Base-by-base conservation (phyloP, 2,113 vertebrate species). In the Notarius quadriscutis region DNA sequence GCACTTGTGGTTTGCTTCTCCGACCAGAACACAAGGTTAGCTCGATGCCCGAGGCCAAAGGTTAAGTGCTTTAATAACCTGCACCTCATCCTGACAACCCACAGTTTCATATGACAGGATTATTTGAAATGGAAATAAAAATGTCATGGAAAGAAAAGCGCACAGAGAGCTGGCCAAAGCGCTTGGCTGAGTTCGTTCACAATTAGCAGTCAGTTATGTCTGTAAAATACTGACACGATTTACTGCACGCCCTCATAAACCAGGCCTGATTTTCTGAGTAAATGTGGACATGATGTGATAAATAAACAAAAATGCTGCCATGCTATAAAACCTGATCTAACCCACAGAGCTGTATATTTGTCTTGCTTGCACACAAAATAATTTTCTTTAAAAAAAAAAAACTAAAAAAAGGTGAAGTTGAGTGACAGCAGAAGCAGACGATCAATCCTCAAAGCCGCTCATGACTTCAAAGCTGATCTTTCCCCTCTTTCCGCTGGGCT, bases 361-460 rank as follows among this genome's bases (percentile, higher is more conserved):
- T 1, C 50, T 12, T 17, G 9, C 63, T 60, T 82, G 48, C 17
- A 25, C 7, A 50, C 8, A 15, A 30, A 20, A 69, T 58, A 2
- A 14, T n/a, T 65, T 82, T 50, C 34, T 2, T 57, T 15, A 1
- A 17, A 48, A 18, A 82, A 88, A 55, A 6, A 48, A 71, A 30
- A 17, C 34, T 5, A 2, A 85, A 41, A 84, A 88, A 75, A 89
- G 85, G 88, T 86, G 81, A 62, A 81, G 25, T 63, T 95, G 94
- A 95, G 90, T 95, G 94, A 95, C 94, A 95, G 94, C 92, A 89
- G 92, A 94, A 92, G 88, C 81, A 90, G 93, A 92, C 92, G 92
- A 95, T 95, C 94, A 95, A 95, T 95, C 95, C 92, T 94, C 87
- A 89, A 93, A 93, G 93, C 91, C 22, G 86, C 60, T 90, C 91